Percentiles rank a stretch among this genome's conserved stretches.
Evolutionary conservation across 2,113 vertebrate genomes (phyloP).

Genomic region (Rattus rattus): DNA sequence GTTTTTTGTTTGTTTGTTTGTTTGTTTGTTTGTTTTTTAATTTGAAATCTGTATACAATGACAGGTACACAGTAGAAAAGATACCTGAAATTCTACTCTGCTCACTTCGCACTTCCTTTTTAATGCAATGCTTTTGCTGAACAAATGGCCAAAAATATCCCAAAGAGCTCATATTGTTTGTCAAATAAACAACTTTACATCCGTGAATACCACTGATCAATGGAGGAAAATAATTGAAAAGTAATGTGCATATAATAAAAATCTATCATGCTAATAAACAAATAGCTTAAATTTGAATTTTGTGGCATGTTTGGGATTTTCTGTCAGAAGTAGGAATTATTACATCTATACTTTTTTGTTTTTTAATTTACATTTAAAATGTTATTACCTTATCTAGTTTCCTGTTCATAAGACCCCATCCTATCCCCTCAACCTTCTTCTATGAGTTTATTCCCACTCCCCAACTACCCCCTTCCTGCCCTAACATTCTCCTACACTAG

Average conservation of each 20-base stretch:
- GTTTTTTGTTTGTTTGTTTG: background rate
- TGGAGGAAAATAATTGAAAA: background rate
- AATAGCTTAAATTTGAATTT: constrained; percentile 33
- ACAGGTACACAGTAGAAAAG: background rate
- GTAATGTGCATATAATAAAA: background rate
- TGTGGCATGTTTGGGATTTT: background rate
- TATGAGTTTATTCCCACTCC: no score
- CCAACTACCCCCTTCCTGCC: no score
- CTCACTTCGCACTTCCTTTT: background rate
- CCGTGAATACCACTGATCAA: background rate
- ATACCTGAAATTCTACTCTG: background rate
- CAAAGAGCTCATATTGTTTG: background rate
- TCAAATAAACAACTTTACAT: background rate
- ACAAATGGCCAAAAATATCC: background rate
- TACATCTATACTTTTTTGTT: background rate
- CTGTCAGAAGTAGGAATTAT: background rate
- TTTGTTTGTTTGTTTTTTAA: background rate
- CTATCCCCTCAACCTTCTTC: no score
- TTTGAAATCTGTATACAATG: background rate
- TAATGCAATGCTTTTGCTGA: background rate
- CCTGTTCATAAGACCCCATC: no score
- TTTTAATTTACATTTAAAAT: no score
- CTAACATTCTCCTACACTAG: no score
- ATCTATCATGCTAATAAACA: background rate
- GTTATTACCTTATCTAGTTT: no score